A percentile compares a stretch with the other conserved stretches of the same genome.
Evolutionary conservation across 2,888 invertebrate genomes (phyloP).

Genomic region (Megaustenia siamemsis): DNA sequence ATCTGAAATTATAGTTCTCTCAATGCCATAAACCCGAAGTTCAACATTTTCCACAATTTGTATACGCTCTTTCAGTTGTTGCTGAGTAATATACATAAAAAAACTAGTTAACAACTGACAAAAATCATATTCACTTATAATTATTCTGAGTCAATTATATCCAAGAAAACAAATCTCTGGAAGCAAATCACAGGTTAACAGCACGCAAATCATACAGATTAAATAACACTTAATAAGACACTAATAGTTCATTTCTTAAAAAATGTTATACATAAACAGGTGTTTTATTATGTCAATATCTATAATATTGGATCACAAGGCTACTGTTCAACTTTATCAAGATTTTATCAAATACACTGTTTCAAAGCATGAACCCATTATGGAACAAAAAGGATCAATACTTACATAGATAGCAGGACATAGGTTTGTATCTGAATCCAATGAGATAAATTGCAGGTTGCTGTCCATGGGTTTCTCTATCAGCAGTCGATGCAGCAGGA

Average conservation of each 20-base stretch:
- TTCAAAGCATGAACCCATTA: not conserved
- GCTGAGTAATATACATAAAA: conserved; percentile 61
- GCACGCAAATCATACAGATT: too few relatives aligned
- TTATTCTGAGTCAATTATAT: too few relatives aligned
- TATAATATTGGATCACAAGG: too few relatives aligned
- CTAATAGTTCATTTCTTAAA: too few relatives aligned
- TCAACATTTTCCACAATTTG: conserved; percentile 76
- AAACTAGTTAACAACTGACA: too few relatives aligned
- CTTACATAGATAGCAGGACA: conserved; percentile 78
- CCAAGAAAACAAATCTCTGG: too few relatives aligned
- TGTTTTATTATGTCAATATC: too few relatives aligned
- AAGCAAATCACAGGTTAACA: too few relatives aligned
- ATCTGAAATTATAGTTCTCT: conserved; percentile 77
- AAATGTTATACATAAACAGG: too few relatives aligned
- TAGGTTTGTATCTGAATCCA: conserved; percentile 79
- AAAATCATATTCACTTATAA: too few relatives aligned
- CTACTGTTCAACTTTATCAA: not conserved
- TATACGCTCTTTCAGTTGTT: conserved; percentile 70
- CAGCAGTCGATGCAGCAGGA: conserved; percentile 78
- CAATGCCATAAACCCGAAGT: conserved; percentile 76
- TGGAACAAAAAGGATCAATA: conserved; percentile 43
- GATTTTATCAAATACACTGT: not conserved
- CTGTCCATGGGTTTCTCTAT: conserved; percentile 75
- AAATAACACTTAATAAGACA: too few relatives aligned
- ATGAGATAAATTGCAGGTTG: conserved; percentile 75